A percentile compares a stretch with the other conserved stretches of the same genome.
These are phyloP conservation scores for Ditula angustiorana DNA, from an alignment of 2,888 invertebrate species.

Conservation along the genomic window DNA sequence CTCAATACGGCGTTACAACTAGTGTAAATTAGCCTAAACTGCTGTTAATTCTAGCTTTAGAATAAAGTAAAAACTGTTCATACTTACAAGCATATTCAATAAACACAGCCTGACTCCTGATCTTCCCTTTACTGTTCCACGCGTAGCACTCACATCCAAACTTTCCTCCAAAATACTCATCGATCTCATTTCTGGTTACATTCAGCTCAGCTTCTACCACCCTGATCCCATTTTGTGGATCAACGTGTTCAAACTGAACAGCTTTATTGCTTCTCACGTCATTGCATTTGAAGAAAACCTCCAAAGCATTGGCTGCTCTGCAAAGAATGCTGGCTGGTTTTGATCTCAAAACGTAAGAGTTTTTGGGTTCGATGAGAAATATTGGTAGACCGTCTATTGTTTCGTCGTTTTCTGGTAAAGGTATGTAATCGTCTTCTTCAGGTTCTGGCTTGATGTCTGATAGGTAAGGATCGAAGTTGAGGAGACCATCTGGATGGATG, in stretches of 20 bases:
- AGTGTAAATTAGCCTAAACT: too few species aligned
- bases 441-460: constrained; percentile 73
- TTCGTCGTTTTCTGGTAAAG: constrained; percentile 83
- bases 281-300: constrained; percentile 93
- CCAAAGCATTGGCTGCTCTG: constrained; percentile 95
- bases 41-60: neutral
- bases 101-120: constrained; percentile 91
- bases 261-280: constrained; percentile 84
- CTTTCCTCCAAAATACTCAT: constrained; percentile 92
- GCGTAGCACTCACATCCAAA: constrained; percentile 95
- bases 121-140: constrained; percentile 91
- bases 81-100: constrained; percentile 95
- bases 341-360: constrained; percentile 94
- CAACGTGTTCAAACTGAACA: constrained; percentile 90
- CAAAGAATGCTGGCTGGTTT: constrained; percentile 95
- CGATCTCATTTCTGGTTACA: constrained; percentile 92
- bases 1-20: too few species aligned
- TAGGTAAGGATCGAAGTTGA: constrained; percentile 76
- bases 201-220: constrained; percentile 91
- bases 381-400: constrained; percentile 91
- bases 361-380: constrained; percentile 94
- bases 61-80: constrained; percentile 3
- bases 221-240: constrained; percentile 91
- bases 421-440: constrained; percentile 82
- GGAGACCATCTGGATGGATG: constrained; percentile 76